Base-by-base conservation (phyloP, 2,113 vertebrate species). In the Ammodytes dubius region DNA sequence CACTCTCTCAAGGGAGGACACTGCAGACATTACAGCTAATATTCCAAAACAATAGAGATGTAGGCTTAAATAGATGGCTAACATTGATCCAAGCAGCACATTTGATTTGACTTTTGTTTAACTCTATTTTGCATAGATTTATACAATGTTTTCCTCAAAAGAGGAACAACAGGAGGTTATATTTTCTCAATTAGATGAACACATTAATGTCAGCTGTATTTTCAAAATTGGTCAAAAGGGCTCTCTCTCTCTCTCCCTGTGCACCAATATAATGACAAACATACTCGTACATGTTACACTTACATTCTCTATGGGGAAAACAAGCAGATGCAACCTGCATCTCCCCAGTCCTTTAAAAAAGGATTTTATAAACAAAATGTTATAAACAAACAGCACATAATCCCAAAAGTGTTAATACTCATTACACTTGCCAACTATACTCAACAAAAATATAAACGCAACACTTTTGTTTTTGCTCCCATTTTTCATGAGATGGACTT, bases 21-120 rank as follows among this genome's bases (percentile, higher is more conserved):
- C 14, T 70, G 63, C 7, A 39, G 70, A 71, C 17, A 74, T 56
- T 43, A 54, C 49, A 83, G 68, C 66, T 70, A 49, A 71, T 60
- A 58, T 74, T 60, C 37, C 52, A 59, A 37, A 39, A 78, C 2
- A 0, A 17, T 35, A 60, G 15, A 50, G 13, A 39, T 49, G 3
- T 61, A 35, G 4, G 3, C 5, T 68, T 52, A 47, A 52, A 57
- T 58, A 63, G 54, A 70, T 81, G 37, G 56, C 8, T 46, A 54
- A 14, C 57, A 45, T 63, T n/a, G 14, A 63, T 35, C 53, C 57
- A 57, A 6, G 40, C 19, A 6, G 50, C 8, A 39, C 9, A 42
- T 58, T 40, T 4, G 3, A 56, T 66, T 27, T 49, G 5, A 52
- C 70, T 70, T 17, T 15, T 40, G 47, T 19, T n/a, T 6, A 12